A percentile compares a stretch with the other conserved stretches of the same genome.
phyloP scores from a whole-genome alignment of 2,888 invertebrate species.

The Trissolcus brochymenae region DNA sequence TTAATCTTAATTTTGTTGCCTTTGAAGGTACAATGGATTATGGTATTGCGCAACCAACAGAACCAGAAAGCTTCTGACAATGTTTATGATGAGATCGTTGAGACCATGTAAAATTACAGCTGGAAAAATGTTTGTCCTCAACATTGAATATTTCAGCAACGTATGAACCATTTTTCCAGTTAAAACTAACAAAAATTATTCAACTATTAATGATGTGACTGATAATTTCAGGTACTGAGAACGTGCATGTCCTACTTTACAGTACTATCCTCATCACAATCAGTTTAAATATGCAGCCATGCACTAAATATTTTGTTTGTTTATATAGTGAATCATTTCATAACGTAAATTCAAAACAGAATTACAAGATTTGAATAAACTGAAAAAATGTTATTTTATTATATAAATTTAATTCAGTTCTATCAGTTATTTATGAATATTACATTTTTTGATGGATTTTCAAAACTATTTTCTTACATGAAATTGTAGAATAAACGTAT shows the following conservation, averaged over 20 bases:
- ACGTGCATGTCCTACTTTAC: constrained; percentile 41
- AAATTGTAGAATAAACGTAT: too few species aligned
- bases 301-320: too few species aligned
- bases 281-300: too few species aligned
- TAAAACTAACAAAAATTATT: background rate
- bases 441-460: too few species aligned
- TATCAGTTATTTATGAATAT: too few species aligned
- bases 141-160: constrained; percentile 30
- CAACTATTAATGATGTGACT: background rate
- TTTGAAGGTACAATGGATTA: constrained; percentile 33
- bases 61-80: constrained; percentile 22
- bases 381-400: too few species aligned
- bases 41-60: constrained; percentile 38
- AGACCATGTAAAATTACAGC: constrained; percentile 42
- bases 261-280: constrained; percentile 13
- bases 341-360: too few species aligned
- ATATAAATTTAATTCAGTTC: too few species aligned
- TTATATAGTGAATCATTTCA: too few species aligned
- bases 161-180: constrained; percentile 20
- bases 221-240: constrained; percentile 31
- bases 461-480: too few species aligned
- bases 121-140: constrained; percentile 36
- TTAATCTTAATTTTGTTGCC: background rate
- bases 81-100: constrained; percentile 40
- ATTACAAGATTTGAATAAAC: too few species aligned